A percentile compares a stretch with the other conserved stretches of the same genome.
Evolutionary conservation across 2,797 vertebrate species (phyloP).

Genomic region (Sorex maritimensis): DNA sequence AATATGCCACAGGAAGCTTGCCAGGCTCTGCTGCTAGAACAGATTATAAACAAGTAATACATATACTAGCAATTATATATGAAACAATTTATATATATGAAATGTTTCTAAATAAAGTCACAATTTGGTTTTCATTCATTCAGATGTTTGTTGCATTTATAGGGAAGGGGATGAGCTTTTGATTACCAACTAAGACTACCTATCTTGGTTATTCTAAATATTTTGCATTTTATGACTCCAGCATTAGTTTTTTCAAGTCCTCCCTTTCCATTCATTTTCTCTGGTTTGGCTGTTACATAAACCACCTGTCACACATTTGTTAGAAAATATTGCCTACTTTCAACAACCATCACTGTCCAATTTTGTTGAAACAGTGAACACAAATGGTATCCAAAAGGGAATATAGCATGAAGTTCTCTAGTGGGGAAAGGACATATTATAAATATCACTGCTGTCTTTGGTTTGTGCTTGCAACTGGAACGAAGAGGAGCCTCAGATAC

Average conservation of each 20-base stretch:
- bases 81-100: slow-evolving; percentile 8
- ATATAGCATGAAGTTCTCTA: background rate
- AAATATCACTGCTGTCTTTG: background rate
- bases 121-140: background rate
- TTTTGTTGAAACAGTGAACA: background rate
- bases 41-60: too few species aligned
- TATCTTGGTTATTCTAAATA: background rate
- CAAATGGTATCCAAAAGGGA: background rate
- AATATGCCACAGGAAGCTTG: too few species aligned
- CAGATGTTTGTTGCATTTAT: background rate
- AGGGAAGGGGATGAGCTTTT: background rate
- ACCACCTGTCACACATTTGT: slow-evolving; percentile 58
- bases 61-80: slow-evolving; percentile 58
- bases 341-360: slow-evolving; percentile 54
- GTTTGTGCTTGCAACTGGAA: background rate
- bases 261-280: background rate
- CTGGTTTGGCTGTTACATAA: background rate
- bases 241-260: background rate
- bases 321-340: slow-evolving; percentile 84
- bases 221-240: background rate
- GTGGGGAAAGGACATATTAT: background rate
- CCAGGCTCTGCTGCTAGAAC: background rate
- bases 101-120: slow-evolving; percentile 43
- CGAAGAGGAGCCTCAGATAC: background rate
- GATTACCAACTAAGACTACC: background rate